Base-by-base conservation (phyloP, 2,113 vertebrate genomes). In the Grammomys surdaster region DNA sequence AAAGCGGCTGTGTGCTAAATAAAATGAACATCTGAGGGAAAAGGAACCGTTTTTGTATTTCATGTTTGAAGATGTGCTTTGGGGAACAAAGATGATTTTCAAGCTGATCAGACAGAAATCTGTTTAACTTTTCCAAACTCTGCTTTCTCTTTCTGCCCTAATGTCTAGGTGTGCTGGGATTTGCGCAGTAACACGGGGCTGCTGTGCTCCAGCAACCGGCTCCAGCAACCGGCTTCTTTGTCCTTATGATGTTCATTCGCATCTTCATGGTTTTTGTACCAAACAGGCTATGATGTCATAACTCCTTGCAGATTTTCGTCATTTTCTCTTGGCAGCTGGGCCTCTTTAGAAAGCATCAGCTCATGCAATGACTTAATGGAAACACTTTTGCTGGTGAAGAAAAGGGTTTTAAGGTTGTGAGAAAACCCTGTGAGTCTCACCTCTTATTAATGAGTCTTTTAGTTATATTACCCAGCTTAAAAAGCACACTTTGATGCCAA, bases 1-100 rank as follows among this genome's bases (percentile, higher is more conserved):
- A 91, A 98, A 98, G 91, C 75, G 89, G 33, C 73, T 96, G 81
- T 73, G 65, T 69, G 69, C 89, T 85, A 91, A 3, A 73, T 96
- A 98, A 97, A 97, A 43, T 48, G 84, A 89, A 93, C 76, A 95
- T 40, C 90, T 20, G 54, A 85, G 93, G 81, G 94, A 94, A 95
- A 93, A 95, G 95, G 96, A 93, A 92, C 97, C 87, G 75, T 96
- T 92, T 96, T 87, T 95, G 70, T 91, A 94, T 54, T 88, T 93
- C 88, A 36, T 54, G 72, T 97, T 98, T 85, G 51, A 85, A 96
- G 96, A 97, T 36, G 3, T 9, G 31, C 7, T 81, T 80, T 95
- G 82, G 77, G 63, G 93, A 65, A 96, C 84, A 75, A 87, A 95
- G 63, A 67, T 78, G 84, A 54, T 31, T 70, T 90, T 92, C 93